A percentile compares a stretch with the other conserved stretches of the same genome.
These are phyloP conservation scores for Lampropteryx suffumata DNA, from an alignment of 2,888 invertebrate genomes.

Conservation along the genomic window DNA sequence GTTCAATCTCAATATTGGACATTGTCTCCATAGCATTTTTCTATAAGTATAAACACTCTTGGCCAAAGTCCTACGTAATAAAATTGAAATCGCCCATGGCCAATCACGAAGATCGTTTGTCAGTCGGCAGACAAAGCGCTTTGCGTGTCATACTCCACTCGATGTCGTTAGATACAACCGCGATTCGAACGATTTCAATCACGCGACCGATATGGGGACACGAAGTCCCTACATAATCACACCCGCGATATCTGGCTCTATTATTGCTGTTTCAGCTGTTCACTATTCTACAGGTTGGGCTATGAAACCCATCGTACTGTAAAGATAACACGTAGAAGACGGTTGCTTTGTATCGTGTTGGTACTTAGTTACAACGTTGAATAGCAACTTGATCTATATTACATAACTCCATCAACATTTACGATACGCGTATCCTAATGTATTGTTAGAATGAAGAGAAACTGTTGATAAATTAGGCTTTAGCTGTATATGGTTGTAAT, in stretches of 20 bases:
- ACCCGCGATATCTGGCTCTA: conserved; percentile 41
- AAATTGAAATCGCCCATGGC: conserved; percentile 50
- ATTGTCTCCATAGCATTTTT: too few species aligned
- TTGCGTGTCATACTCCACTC: conserved; percentile 70
- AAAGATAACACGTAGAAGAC: conserved; percentile 46
- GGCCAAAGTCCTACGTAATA: conserved; percentile 26
- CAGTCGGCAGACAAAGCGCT: conserved; percentile 59
- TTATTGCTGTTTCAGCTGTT: conserved; percentile 17
- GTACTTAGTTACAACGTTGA: conserved; percentile 18
- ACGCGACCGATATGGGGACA: conserved; percentile 53
- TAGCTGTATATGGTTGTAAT: conserved; percentile 45
- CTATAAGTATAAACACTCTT: too few species aligned
- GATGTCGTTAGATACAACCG: conserved; percentile 59
- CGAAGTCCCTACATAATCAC: conserved; percentile 43
- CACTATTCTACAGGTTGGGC: conserved; percentile 53
- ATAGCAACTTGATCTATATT: background rate
- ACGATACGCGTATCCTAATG: conserved; percentile 35
- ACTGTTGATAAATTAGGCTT: conserved; percentile 45
- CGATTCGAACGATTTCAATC: conserved; percentile 59
- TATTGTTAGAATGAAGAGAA: conserved; percentile 33
- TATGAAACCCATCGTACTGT: conserved; percentile 48
- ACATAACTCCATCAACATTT: conserved; percentile 33
- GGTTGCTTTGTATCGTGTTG: conserved; percentile 19
- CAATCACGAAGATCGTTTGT: conserved; percentile 63
- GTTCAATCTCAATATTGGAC: too few species aligned